Base-by-base conservation (phyloP, 2,888 invertebrate genomes). In the Nesidiocoris tenuis region DNA sequence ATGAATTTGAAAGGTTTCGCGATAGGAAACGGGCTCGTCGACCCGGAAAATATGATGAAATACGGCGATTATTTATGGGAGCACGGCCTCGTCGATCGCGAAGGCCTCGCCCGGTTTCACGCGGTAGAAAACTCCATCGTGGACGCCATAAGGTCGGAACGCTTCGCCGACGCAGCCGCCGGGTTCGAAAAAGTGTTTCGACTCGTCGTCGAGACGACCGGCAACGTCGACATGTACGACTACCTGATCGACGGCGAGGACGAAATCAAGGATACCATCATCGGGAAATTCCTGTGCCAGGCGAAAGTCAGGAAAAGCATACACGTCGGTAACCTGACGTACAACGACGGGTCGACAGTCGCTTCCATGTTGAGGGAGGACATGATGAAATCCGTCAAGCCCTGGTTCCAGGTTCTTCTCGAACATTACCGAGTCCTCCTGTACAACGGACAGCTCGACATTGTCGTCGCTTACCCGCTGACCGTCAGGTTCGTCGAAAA, bases 391-490 rank as follows among this genome's bases (percentile, higher is more conserved):
- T 90, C 91, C 0, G 90, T 94, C 3, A 91, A 92, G 9, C 87
- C 88, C 0, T 89, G 90, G 87, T 85, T 93, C 74, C 85, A 88
- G 0, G 89, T 90, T 80, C 84, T 94, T 0, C 82, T 92, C 0
- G 85, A 88, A 56, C 39, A 77, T 57, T 91, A 91, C 81, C 85
- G 87, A 82, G 88, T 94, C 9, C 87, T 95, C 64, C 87, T 95
- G 78, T 96, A 95, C 83, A 95, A 90, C 82, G 96, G 96, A 0
- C 96, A 96, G 82, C 83, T 96, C 78, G 96, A 96, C 83, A 91
- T 96, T 16, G 94, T 96, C 79, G 95, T 95, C 0, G 94, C 95
- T 0, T 94, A 94, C 84, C 94, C 95, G 0, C 82, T 94, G 68
- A 95, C 95, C 0, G 87, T 91, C 18, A 91, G 91, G 82, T 95